Evolutionary conservation across 2,888 invertebrate species (phyloP), one percentile per base, ranked within the genome.

Genomic region (Portevinia maculata): DNA sequence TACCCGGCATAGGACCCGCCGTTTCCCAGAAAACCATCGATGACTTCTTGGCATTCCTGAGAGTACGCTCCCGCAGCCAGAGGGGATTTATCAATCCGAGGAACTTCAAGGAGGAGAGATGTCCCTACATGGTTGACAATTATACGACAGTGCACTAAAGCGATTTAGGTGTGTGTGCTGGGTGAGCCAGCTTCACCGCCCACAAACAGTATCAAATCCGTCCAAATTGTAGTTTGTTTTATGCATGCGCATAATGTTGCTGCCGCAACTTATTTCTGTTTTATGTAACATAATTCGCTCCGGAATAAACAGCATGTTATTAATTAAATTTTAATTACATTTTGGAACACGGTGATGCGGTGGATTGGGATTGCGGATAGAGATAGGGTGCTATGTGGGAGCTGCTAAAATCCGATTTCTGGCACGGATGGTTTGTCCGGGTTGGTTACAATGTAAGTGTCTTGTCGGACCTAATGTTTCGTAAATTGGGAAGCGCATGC

Each of bases 1-100:
- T 94, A 0, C 93, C 93, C 0, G 94, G 94, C 0, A 94, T 94
- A 30, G 94, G 94, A 0, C 90, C 91, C 0, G 84, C 88, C 0
- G 92, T 94, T 0, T 92, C 92, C 0, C 86, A 89, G 0, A 90
- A 92, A 0, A 89, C 92, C 13, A 89, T 93, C 0, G 86, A 88
- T 0, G 92, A 92, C 3, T 93, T 94, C 41, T 87, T 91, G 7
- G 91, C 92, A 3, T 94, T 93, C 76, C 62, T 86, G 50, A 73
- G 86, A 59, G 81, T 86, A 17, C 79, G 84, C 13, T 57, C 79
- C 19, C 83, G 78, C 17, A 60, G 41, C 37, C 86, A 87, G 46
- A 83, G 83, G 13, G 87, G 87, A 67, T 78, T 87, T 74, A 78
- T 87, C 34, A 79, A 76, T 39, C 86, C 86, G 19, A 55, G 74